These are phyloP conservation scores for Eupsilia transversa DNA, from an alignment of 2,888 invertebrate genomes.

Conservation along the genomic window DNA sequence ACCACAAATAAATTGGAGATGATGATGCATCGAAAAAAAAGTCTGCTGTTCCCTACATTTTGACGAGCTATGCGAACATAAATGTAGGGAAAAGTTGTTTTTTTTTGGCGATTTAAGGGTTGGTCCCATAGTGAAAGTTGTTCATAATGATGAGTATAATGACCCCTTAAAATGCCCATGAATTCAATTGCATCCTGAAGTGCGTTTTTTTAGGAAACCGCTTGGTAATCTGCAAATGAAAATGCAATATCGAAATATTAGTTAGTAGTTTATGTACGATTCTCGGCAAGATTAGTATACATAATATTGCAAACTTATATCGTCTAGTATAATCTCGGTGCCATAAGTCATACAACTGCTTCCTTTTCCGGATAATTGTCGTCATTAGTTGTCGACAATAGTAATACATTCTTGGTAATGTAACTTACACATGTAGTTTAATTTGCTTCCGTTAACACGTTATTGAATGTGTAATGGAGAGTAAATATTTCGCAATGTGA, in stretches of 20 bases:
- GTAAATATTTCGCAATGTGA: not conserved
- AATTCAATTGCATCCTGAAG: too few relatives aligned
- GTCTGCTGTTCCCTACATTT: too few relatives aligned
- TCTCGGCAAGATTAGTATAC: slow-evolving; percentile 24
- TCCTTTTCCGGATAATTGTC: slow-evolving; percentile 42
- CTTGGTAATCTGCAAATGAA: not conserved
- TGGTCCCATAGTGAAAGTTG: too few relatives aligned
- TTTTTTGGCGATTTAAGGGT: too few relatives aligned
- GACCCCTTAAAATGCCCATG: too few relatives aligned
- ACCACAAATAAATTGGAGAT: not conserved
- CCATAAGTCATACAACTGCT: slow-evolving; percentile 30
- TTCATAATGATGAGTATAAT: too few relatives aligned
- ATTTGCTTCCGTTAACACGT: slow-evolving; percentile 5
- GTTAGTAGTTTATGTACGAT: not conserved
- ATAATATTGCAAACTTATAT: slow-evolving; percentile 5
- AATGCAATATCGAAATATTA: not conserved
- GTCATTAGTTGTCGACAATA: slow-evolving; percentile 28
- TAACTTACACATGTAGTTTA: not conserved
- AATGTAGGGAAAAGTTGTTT: too few relatives aligned
- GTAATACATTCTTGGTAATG: slow-evolving; percentile 23
- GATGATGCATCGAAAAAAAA: not conserved
- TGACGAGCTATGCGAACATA: too few relatives aligned
- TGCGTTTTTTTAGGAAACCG: not conserved
- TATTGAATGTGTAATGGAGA: not conserved
- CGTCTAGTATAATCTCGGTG: slow-evolving; percentile 23